Evolutionary conservation across 2,113 vertebrate species (phyloP).

Genomic region (Plestiodon gilberti): DNA sequence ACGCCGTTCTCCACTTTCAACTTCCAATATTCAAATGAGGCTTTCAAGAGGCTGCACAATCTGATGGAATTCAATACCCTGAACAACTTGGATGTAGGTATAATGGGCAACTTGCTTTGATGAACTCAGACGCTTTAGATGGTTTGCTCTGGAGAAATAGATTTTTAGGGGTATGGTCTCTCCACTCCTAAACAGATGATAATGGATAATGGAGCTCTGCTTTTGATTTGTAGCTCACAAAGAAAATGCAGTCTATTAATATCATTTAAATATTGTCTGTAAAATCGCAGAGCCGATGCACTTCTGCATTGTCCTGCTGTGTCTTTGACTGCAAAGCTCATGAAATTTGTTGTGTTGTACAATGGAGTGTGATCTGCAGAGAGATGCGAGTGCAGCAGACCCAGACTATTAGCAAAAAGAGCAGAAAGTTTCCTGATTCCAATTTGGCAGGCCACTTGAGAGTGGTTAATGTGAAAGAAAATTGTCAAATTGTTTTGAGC

Average conservation of each 20-base stretch:
- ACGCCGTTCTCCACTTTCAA: conserved; percentile 96
- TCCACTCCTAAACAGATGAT: background rate
- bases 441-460: background rate
- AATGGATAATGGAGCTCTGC: background rate
- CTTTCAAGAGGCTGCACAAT: conserved; percentile 90
- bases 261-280: background rate
- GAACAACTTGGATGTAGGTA: conserved; percentile 93
- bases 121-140: background rate
- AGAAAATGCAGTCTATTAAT: background rate
- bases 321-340: background rate
- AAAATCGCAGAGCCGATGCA: background rate
- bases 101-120: background rate
- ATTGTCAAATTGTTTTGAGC: background rate
- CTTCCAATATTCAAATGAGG: conserved; percentile 94
- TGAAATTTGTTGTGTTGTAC: background rate
- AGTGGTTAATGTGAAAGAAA: background rate
- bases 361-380: background rate
- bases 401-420: too few relatives aligned
- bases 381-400: background rate
- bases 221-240: background rate
- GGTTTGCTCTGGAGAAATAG: background rate
- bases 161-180: background rate
- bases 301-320: background rate
- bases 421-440: background rate
- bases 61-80: conserved; percentile 98